phyloP scores from a whole-genome alignment of 2,113 vertebrate species.

The Melospiza georgiana region DNA sequence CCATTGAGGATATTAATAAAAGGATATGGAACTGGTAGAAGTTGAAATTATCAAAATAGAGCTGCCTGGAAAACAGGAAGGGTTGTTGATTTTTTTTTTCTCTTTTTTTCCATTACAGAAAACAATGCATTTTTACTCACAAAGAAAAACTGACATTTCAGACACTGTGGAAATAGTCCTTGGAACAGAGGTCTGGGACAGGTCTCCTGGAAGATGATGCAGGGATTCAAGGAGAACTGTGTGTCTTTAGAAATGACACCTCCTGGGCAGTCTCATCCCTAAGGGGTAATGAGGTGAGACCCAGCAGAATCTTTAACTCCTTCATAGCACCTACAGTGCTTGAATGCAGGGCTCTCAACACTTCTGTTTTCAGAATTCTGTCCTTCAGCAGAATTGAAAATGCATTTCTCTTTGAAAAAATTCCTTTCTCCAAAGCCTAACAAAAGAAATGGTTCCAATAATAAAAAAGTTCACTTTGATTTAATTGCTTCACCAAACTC shows the following conservation, averaged over 20 bases:
- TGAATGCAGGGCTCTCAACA: background rate
- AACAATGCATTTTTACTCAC: background rate
- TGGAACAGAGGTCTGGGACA: background rate
- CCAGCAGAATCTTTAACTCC: background rate
- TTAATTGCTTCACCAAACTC: background rate
- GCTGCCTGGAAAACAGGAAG: background rate
- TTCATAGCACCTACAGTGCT: background rate
- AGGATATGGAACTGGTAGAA: background rate
- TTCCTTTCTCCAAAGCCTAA: background rate
- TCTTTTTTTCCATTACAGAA: background rate
- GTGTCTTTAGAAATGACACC: background rate
- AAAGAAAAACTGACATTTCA: background rate
- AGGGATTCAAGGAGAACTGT: background rate
- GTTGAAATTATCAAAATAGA: background rate
- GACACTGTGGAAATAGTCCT: background rate
- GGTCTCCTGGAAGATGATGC: background rate
- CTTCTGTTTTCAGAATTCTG: background rate
- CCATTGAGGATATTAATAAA: background rate
- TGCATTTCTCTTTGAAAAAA: background rate
- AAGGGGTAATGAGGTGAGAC: background rate
- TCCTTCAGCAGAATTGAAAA: background rate
- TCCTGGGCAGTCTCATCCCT: background rate
- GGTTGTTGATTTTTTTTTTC: background rate
- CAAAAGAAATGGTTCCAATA: background rate
- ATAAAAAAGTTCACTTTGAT: background rate